Evolutionary conservation across 1,140 invertebrate genomes (phyloP).

Genomic region (Drosophila rhopaloa): DNA sequence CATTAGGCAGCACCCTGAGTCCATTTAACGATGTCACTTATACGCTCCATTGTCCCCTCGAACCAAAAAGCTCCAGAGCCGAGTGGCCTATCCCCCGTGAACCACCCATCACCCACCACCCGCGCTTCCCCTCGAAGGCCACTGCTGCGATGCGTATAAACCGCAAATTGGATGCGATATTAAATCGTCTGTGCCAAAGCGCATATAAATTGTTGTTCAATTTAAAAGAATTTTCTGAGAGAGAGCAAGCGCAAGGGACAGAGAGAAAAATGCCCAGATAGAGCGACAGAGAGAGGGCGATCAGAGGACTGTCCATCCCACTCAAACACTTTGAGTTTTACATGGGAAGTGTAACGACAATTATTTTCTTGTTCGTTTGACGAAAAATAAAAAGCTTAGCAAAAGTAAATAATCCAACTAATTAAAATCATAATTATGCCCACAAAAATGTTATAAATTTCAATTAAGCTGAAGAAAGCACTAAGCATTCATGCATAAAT

Average conservation of each 20-base stretch:
- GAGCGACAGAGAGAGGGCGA: slow-evolving; percentile 9
- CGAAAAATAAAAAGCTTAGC: neutral
- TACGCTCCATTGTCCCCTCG: slow-evolving; percentile 76
- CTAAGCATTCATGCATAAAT: slow-evolving; percentile 81
- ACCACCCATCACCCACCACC: slow-evolving; percentile 19
- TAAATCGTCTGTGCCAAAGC: slow-evolving; percentile 84
- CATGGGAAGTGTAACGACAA: slow-evolving; percentile 44
- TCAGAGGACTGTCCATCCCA: slow-evolving; percentile 9
- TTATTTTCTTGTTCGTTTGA: neutral
- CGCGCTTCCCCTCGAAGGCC: slow-evolving; percentile 31
- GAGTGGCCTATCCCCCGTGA: slow-evolving; percentile 12
- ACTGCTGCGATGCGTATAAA: slow-evolving; percentile 82
- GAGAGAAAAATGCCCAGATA: neutral
- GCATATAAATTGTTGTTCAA: slow-evolving; percentile 84
- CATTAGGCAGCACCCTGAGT: slow-evolving; percentile 76
- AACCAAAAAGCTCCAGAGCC: slow-evolving; percentile 39
- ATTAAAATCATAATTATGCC: slow-evolving; percentile 52
- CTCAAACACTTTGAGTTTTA: slow-evolving; percentile 41
- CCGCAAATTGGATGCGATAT: slow-evolving; percentile 85
- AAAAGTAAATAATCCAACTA: slow-evolving; percentile 38
- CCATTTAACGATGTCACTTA: slow-evolving; percentile 82
- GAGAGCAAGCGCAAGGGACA: slow-evolving; percentile 25
- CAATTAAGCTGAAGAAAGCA: slow-evolving; percentile 66
- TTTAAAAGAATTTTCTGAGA: slow-evolving; percentile 76
- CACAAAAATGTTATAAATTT: slow-evolving; percentile 42